A percentile compares a stretch with the other conserved stretches of the same genome.
phyloP scores from a whole-genome alignment of 2,113 vertebrate genomes.

The Leptocoma aspasia region DNA sequence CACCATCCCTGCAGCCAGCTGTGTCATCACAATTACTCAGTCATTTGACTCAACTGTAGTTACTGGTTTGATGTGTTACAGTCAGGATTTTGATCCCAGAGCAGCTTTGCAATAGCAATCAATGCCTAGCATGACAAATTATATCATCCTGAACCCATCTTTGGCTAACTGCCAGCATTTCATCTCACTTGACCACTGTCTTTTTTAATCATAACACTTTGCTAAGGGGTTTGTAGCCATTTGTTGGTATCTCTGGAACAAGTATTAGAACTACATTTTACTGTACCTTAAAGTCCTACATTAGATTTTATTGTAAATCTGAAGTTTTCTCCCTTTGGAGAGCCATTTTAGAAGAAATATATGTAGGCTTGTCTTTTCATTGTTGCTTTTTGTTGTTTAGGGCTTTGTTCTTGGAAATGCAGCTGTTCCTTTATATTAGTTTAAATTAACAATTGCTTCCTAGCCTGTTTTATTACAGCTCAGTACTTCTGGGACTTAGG shows the following conservation, averaged over 20 bases:
- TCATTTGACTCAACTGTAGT: not conserved
- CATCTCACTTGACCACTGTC: not conserved
- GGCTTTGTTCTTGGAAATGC: not conserved
- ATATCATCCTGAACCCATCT: not conserved
- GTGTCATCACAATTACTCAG: not conserved
- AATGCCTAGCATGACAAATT: not conserved
- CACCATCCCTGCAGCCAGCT: not conserved
- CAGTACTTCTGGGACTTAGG: not conserved
- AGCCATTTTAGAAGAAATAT: not conserved
- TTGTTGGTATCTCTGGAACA: constrained; percentile 1
- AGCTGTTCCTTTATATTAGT: not conserved
- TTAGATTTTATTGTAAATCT: not conserved
- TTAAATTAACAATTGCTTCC: not conserved
- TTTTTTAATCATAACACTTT: constrained; percentile 1
- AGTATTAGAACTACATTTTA: not conserved
- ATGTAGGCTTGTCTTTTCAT: not conserved
- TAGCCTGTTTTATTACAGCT: not conserved
- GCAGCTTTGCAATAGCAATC: not conserved
- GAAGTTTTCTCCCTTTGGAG: not conserved
- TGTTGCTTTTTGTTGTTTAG: not conserved
- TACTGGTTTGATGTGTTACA: constrained; percentile 19
- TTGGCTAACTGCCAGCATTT: not conserved
- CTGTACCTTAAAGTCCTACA: not conserved
- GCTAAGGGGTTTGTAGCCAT: not conserved
- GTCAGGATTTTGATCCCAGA: constrained; percentile 20